phyloP scores from a whole-genome alignment of 2,113 vertebrate genomes.

The Macaca mulatta region DNA sequence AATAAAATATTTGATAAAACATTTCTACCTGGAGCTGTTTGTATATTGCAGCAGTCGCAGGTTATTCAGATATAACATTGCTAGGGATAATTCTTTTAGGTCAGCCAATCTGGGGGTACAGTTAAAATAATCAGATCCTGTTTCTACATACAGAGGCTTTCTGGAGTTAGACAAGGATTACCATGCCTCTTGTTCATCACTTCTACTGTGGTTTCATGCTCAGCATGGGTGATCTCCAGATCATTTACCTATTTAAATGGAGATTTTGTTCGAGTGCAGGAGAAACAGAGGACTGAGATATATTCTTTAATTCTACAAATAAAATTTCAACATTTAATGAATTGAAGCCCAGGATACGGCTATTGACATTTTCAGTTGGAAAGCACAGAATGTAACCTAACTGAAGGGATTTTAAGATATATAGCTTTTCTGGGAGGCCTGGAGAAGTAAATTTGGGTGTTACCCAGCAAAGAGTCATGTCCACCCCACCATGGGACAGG shows the following conservation, averaged over 20 bases:
- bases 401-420: not conserved
- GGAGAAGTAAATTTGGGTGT: not conserved
- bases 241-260: not conserved
- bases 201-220: not conserved
- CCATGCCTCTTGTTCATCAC: not conserved
- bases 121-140: not conserved
- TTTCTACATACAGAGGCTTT: not conserved
- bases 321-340: not conserved
- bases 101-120: not conserved
- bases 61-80: not conserved
- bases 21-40: not conserved
- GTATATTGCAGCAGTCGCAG: not conserved
- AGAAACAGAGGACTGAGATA: not conserved
- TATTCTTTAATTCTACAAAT: not conserved
- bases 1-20: not conserved
- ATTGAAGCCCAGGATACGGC: not conserved
- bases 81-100: not conserved
- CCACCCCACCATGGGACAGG: not conserved
- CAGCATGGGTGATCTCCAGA: not conserved
- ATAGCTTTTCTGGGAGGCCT: not conserved
- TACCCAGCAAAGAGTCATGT: not conserved
- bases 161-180: not conserved
- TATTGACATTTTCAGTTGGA: not conserved
- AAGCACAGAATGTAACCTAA: not conserved
- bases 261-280: not conserved